phyloP scores from a whole-genome alignment of 2,113 vertebrate species.

The Datnioides undecimradiatus region DNA sequence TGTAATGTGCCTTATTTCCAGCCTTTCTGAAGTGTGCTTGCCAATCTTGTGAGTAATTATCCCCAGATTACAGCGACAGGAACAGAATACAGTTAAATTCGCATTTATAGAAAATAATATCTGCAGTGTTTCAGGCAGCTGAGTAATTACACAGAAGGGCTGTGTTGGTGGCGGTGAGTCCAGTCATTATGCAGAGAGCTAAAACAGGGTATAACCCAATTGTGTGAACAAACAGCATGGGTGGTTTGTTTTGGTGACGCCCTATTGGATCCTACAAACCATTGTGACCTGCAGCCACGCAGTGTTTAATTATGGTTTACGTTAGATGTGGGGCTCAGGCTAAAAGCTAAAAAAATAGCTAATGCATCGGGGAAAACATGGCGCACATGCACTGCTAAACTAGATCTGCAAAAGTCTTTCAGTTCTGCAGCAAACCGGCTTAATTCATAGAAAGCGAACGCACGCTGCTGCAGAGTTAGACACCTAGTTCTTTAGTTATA shows the following conservation, averaged over 20 bases:
- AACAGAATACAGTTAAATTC: constrained; percentile 9
- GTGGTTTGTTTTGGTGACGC: constrained; percentile 65
- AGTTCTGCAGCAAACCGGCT: not conserved
- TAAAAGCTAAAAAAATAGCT: not conserved
- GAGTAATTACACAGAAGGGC: constrained; percentile 15
- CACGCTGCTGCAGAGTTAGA: not conserved
- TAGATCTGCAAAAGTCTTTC: not conserved
- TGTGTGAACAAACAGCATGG: constrained; percentile 50
- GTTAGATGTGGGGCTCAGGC: not conserved
- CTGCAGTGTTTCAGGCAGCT: not conserved
- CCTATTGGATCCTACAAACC: constrained; percentile 37
- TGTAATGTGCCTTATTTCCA: not conserved
- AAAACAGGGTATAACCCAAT: constrained; percentile 32
- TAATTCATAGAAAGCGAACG: not conserved
- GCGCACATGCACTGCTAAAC: too few relatives aligned
- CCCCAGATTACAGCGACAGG: not conserved
- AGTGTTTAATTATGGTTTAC: constrained; percentile 53
- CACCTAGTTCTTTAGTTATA: too few relatives aligned
- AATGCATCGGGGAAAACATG: not conserved
- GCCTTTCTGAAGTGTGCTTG: not conserved
- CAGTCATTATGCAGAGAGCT: constrained; percentile 7
- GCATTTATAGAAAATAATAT: constrained; percentile 6
- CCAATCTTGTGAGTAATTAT: constrained; percentile 28
- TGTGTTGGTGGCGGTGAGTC: constrained; percentile 16
- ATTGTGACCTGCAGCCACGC: constrained; percentile 38